Base-by-base conservation (phyloP, 2,888 invertebrate species). In the Torymus aiolomorphi region DNA sequence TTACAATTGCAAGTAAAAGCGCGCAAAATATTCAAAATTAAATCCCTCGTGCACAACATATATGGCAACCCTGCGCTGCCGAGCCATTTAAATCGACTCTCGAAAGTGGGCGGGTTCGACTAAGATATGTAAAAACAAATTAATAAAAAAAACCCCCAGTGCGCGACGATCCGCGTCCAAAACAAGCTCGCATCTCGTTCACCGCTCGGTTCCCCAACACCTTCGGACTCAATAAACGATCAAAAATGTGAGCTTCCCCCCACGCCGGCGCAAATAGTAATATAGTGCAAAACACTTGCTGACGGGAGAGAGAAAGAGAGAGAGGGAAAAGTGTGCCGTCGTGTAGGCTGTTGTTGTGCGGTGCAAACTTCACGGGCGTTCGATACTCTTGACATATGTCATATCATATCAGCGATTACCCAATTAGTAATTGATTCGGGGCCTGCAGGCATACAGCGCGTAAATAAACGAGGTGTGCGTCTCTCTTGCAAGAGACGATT, bases 371-470 rank as follows among this genome's bases (percentile, higher is more conserved):
- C 84, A 84, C 31, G 31, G 78, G 80, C 76, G 79, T 78, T 59
- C 62, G 56, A 83, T 86, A 85, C 84, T 31, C 31, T 85, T 86
- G 86, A 86, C 85, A 85, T 86, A 84, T 86, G 85, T n/a, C n/a
- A n/a, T n/a, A n/a, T 85, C 86, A 86, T 82, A 83, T 83, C 82
- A 80, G 78, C 81, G 83, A 76, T 82, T 83, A 82, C 71, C 63
- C 78, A 83, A 84, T 83, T 82, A 80, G 81, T 78, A 56, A 73
- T 74, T 72, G 66, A 66, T 78, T 78, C 16, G 66, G 42, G 31
- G 65, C 18, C 52, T 31, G 31, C 31, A 31, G 31, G 31, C 4
- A 31, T 31, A 31, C 31, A 3, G n/a, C n/a, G n/a, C 5, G 31
- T 5, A 5, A 5, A 31, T 31, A 31, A 31, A 31, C 31, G 31